phyloP scores from a whole-genome alignment of 64 coral and sea anemone species.

The Stichodactyla helianthus region DNA sequence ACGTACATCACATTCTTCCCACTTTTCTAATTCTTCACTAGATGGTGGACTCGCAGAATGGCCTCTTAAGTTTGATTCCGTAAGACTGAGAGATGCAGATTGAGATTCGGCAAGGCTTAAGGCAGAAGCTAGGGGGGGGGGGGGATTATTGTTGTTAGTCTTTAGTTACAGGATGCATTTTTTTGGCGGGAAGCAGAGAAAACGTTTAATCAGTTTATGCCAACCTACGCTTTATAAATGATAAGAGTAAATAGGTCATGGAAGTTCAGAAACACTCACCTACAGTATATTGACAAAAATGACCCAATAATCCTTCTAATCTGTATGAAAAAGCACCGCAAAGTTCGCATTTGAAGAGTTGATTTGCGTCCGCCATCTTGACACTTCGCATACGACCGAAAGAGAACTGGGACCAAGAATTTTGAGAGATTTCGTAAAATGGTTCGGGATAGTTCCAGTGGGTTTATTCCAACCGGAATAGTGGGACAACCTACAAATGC shows the following conservation, averaged over 20 bases:
- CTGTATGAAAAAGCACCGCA: background rate
- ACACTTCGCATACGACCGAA: background rate
- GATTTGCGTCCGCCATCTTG: conserved; percentile 7
- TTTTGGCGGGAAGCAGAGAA: too few species aligned
- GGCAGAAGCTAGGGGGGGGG: too few species aligned
- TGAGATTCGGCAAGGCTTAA: too few species aligned
- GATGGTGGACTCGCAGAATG: background rate
- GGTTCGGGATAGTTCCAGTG: background rate
- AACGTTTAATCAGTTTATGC: too few species aligned
- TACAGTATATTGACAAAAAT: background rate
- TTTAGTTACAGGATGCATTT: too few species aligned
- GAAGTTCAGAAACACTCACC: background rate
- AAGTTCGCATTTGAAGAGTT: background rate
- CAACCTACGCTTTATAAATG: too few species aligned
- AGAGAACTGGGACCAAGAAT: background rate
- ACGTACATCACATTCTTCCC: background rate
- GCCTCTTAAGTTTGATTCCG: background rate
- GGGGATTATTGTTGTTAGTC: too few species aligned
- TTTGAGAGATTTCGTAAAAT: conserved; percentile 8
- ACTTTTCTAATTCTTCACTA: conserved; percentile 4
- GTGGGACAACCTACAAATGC: background rate
- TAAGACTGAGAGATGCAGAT: background rate
- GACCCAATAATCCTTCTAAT: background rate
- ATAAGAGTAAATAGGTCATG: too few species aligned
- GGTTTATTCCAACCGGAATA: background rate